Conservation (phyloP, 2,888 invertebrate species). For the Diadegma fenestrale region DNA sequence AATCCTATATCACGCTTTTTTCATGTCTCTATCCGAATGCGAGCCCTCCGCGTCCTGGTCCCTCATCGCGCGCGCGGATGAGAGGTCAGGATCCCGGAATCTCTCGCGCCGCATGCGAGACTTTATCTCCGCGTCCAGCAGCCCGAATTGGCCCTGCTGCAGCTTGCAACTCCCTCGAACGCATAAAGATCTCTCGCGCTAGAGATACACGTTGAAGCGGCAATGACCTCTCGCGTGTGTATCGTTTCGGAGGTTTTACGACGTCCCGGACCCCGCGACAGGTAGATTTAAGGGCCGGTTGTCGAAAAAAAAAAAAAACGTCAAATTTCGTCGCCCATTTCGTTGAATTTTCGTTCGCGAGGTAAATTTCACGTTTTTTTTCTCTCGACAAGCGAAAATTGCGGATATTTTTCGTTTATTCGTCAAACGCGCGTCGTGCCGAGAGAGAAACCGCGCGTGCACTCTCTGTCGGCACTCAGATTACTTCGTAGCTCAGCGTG, state of each 20-base stretch:
- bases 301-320: background rate
- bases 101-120: no score
- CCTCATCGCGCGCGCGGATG: no score
- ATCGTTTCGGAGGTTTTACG: slow-evolving; percentile 65
- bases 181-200: slow-evolving; percentile 70
- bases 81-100: no score
- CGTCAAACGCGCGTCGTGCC: background rate
- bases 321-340: background rate
- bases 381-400: background rate
- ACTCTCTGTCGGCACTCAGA: slow-evolving; percentile 35
- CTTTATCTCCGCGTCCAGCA: no score
- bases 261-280: background rate
- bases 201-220: slow-evolving; percentile 55
- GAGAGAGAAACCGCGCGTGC: background rate
- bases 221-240: slow-evolving; percentile 71
- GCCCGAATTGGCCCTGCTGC: no score
- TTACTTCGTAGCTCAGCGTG: slow-evolving; percentile 56
- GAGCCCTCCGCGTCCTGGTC: no score
- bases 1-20: no score
- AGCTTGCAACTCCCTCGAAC: background rate
- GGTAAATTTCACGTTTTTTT: background rate
- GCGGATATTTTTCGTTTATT: slow-evolving; percentile 24
- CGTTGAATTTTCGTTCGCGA: background rate
- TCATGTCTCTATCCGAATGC: no score
- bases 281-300: background rate